Evolutionary conservation across 2,113 vertebrate species (phyloP), one percentile per base, ranked within the genome.

Genomic region (Tupaia tana): DNA sequence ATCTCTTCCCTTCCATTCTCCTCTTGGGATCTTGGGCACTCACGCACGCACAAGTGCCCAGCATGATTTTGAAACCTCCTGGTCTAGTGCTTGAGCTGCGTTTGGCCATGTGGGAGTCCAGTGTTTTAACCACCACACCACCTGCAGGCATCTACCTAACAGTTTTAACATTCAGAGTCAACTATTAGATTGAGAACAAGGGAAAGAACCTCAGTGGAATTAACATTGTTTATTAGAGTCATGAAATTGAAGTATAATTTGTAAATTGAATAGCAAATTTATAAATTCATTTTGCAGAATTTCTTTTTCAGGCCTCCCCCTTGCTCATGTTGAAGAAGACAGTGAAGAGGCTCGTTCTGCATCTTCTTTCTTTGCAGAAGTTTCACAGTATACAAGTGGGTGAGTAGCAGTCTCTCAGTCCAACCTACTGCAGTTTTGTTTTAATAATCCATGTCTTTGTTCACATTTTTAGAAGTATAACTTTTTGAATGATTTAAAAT

Each of bases 331-430:
- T 58, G 97, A 96, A 96, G 99, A 99, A 59, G 99, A 98, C 71
- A 98, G 98, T 9, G 99, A 99, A 95, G 99, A 99, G 96, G 98
- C 98, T 52, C 98, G 2, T 69, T 98, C 98, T 58, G 99, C 99
- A 27, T 98, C 99, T 89, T 98, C 98, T 67, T 98, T 99, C 91
- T 99, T 98, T 94, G 97, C 97, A 93, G 96, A 98, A 63, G 43
- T 99, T 96, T 99, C 95, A 71, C 99, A 98, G 25, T 98, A 98
- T 95, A 99, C 98, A 15, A 98, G 96, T 85, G 98, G 99, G 99
- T 99, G 97, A 98, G 98, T 97, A 96, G 64, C 52, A 80, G 59
- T 9, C 64, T 34, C 27, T 93, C 81, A 80, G 16, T 91, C 18
- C 34, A 71, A 0, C 80, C 12, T 58, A 6, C 34, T 54, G 89